Conservation (phyloP, 2,113 vertebrate genomes). For the Empidonax alnorum region DNA sequence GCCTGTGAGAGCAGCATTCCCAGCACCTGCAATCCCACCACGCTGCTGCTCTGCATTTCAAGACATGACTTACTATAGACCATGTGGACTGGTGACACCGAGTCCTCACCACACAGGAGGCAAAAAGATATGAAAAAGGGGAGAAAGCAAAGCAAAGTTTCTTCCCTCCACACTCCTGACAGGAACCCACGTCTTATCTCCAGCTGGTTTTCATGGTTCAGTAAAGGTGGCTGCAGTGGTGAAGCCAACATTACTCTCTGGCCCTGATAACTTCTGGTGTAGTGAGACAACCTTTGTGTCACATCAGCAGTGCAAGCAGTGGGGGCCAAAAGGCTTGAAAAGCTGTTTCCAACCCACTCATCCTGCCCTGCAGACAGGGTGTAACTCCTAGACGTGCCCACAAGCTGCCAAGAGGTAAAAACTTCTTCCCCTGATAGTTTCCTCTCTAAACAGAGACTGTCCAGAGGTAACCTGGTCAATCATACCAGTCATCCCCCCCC, state of each 20-base stretch:
- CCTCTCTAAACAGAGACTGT: background rate
- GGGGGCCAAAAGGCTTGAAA: background rate
- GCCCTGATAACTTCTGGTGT: background rate
- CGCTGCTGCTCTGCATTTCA: background rate
- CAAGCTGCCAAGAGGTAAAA: background rate
- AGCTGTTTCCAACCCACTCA: background rate
- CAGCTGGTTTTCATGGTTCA: background rate
- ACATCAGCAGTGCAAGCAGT: background rate
- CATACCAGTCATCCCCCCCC: background rate
- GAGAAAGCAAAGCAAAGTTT: background rate
- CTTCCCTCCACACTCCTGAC: fast-evolving
- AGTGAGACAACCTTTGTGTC: background rate
- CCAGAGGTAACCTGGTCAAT: background rate
- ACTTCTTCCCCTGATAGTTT: background rate
- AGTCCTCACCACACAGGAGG: background rate
- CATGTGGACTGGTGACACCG: fast-evolving
- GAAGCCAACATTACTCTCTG: background rate
- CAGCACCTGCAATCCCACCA: background rate
- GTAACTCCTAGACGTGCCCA: background rate
- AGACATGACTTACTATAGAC: background rate
- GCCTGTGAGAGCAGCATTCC: background rate
- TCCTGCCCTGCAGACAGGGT: background rate
- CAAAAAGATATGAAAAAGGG: background rate
- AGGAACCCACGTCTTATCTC: background rate
- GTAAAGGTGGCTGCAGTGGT: background rate